Base-by-base conservation (phyloP, 2,888 invertebrate genomes). In the Buathra laborator region DNA sequence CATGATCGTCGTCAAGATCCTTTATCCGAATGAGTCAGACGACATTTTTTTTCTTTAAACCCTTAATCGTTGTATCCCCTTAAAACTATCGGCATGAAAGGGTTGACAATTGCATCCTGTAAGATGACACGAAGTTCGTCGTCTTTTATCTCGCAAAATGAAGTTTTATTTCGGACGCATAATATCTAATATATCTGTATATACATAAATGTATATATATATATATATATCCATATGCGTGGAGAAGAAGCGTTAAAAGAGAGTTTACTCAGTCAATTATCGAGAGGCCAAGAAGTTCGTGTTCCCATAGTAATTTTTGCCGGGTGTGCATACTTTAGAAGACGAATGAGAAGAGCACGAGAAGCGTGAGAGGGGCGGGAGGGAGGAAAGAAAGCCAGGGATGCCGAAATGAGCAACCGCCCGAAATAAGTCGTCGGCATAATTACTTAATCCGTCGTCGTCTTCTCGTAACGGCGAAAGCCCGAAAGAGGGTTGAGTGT, bases 391-490 rank as follows among this genome's bases (percentile, higher is more conserved):
- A 81, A 78, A 82, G 16, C 79, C 76, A 56, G 76, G 72, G 76
- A 59, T 56, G 19, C 74, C 83, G 59, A 86, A 86, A 86, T 87
- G 86, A 87, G 84, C 87, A 87, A 87, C 75, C 86, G 85, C 81
- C 87, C 75, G 80, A 87, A 89, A 86, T 88, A 87, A 86, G 86
- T 78, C 78, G 66, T 83, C 85, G 86, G 85, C 80, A 85, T 88
- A 87, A 89, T 86, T 86, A 83, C 87, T 88, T 89, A 87, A 88
- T 88, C 86, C 86, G 76, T 78, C 72, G 78, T 81, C 43, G 44
- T 71, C 64, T 56, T 46, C 46, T 53, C 24, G 56, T 10, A 56
- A 56, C 56, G 19, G 56, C 19, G 3, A 56, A 10, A 56, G 19
- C 1, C 56, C 19, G 1, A 10, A 19, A 56, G 19, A 56, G 56